phyloP scores from a whole-genome alignment of 2,113 vertebrate species.

The Drymodes brunneopygia region DNA sequence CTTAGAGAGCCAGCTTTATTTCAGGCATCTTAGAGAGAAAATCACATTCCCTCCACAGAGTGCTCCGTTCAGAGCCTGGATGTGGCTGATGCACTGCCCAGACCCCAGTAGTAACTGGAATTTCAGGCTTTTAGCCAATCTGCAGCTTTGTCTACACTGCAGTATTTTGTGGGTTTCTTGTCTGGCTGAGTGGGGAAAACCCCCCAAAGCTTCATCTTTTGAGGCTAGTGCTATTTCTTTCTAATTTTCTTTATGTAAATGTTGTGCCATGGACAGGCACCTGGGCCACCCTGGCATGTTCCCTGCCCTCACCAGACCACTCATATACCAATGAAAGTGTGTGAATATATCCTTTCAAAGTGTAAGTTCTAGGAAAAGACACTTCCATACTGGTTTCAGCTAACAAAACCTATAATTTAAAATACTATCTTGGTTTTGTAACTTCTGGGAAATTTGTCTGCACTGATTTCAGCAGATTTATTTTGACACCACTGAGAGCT shows the following conservation, averaged over 20 bases:
- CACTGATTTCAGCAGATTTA: not conserved
- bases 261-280: not conserved
- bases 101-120: not conserved
- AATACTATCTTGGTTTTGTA: not conserved
- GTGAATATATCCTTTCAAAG: not conserved
- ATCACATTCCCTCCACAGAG: not conserved
- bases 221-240: fast-evolving
- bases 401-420: not conserved
- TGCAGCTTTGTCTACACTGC: not conserved
- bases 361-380: not conserved
- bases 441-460: not conserved
- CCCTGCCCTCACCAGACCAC: not conserved
- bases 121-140: not conserved
- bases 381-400: not conserved
- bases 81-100: not conserved
- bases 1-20: not conserved
- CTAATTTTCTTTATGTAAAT: not conserved
- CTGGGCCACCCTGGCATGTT: not conserved
- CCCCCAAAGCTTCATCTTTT: not conserved
- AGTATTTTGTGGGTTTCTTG: not conserved
- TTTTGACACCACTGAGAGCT: not conserved
- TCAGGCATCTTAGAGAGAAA: not conserved
- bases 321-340: not conserved
- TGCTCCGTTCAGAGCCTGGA: not conserved
- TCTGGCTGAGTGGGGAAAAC: fast-evolving